Evolutionary conservation across 2,888 invertebrate species (phyloP), one percentile per base, ranked within the genome.

Genomic region (Acronicta leporina): DNA sequence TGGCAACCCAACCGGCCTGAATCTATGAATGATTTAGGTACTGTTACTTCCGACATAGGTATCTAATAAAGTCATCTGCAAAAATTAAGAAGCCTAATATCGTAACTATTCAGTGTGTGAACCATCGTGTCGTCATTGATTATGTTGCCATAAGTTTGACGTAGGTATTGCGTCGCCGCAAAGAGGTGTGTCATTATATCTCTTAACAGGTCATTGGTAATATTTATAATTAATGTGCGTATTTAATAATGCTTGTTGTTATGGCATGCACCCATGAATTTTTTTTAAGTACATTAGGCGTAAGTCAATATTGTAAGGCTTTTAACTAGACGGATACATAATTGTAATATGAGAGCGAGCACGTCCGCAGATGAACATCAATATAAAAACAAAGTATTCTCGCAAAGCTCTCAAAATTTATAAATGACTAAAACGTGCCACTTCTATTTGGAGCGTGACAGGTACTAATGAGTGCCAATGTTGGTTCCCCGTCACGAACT

Each of bases 371-470:
- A 44, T 44, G 38, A 56, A 46, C 42, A 51, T 63, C 33, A 59
- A 53, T 49, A 48, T 53, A 52, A 55, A 61, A 61, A 61, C 35
- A 59, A 57, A 52, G 49, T 59, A 47, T 63, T 71, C 54, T 60
- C 59, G 42, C 57, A 64, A 63, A 76, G 66, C 70, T 79, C 64
- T 48, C 44, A 48, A 43, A 70, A 48, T 79, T 73, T 68, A 77
- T 75, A 76, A 78, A 79, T 74, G 65, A 67, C 63, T 70, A 80
- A 77, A 84, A 81, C 80, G 80, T 81, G 75, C 75, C 67, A 68
- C 68, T 75, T 75, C 74, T 81, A 86, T 89, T 85, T 86, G 82
- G 82, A 83, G 83, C 86, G 81, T 85, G 88, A 87, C 89, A 85
- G 80, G 80, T 86, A 88, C 87, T 88, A 88, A 91, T 88, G 87